A percentile compares a stretch with the other conserved stretches of the same genome.
These are phyloP conservation scores for Nothoprocta pentlandii DNA, from an alignment of 2,113 vertebrate genomes.

Conservation along the genomic window DNA sequence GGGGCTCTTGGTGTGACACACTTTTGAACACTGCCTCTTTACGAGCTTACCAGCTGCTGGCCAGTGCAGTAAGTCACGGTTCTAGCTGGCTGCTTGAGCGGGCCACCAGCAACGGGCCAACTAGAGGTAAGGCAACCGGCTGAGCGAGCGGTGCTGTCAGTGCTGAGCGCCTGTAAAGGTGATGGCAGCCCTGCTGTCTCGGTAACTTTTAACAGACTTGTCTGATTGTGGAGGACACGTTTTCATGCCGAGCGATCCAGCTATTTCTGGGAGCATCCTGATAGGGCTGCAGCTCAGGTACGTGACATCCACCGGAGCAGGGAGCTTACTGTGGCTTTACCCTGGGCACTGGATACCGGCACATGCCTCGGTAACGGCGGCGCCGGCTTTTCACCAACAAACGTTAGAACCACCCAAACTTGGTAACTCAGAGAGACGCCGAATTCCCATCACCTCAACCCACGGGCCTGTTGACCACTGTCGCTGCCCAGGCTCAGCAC, in stretches of 20 bases:
- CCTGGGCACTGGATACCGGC: not conserved
- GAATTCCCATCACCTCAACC: not conserved
- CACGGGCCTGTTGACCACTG: not conserved
- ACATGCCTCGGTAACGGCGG: not conserved
- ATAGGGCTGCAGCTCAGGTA: not conserved
- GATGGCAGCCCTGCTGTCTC: not conserved
- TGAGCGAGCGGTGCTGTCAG: not conserved
- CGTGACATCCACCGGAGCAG: not conserved
- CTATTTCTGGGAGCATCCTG: not conserved
- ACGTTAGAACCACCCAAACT: not conserved
- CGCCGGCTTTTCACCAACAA: not conserved
- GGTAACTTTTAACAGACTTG: not conserved
- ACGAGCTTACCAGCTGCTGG: not conserved
- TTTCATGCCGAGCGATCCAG: not conserved
- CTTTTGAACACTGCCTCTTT: not conserved
- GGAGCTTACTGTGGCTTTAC: not conserved
- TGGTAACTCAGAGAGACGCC: not conserved
- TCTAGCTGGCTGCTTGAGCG: not conserved
- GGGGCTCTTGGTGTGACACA: not conserved
- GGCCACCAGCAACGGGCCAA: not conserved
- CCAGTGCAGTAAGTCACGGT: not conserved
- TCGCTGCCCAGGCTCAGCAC: not conserved
- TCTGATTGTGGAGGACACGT: not conserved
- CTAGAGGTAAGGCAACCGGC: not conserved
- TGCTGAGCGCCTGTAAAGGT: not conserved